Conservation (phyloP, 2,113 vertebrate species). For the Naja naja region DNA sequence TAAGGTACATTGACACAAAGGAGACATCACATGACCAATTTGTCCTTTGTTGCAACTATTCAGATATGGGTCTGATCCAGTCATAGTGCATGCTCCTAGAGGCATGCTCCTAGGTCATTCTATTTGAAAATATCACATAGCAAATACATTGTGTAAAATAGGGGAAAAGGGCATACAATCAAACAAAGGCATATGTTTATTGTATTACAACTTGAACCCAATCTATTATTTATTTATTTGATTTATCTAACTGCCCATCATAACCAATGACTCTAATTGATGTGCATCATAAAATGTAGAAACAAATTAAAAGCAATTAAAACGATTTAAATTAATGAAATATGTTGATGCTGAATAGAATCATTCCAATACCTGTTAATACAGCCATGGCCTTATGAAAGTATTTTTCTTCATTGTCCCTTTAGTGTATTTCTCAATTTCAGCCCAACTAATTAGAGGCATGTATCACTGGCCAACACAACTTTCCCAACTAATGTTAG, state of each 20-base stretch:
- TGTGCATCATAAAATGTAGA: too few relatives aligned
- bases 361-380: too few relatives aligned
- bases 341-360: too few relatives aligned
- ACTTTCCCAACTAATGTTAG: background rate
- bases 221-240: too few relatives aligned
- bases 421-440: background rate
- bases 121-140: background rate
- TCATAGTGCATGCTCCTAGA: background rate
- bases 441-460: background rate
- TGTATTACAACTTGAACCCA: background rate
- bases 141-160: background rate
- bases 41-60: background rate
- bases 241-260: too few relatives aligned
- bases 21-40: background rate
- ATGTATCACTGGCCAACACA: background rate
- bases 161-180: background rate
- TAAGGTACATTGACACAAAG: background rate
- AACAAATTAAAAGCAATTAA: too few relatives aligned
- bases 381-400: too few relatives aligned
- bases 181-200: background rate
- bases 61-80: background rate
- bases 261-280: too few relatives aligned
- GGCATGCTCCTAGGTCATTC: background rate
- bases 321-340: too few relatives aligned
- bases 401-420: background rate